phyloP scores from a whole-genome alignment of 2,888 invertebrate species.

The Drosophila histrio region DNA sequence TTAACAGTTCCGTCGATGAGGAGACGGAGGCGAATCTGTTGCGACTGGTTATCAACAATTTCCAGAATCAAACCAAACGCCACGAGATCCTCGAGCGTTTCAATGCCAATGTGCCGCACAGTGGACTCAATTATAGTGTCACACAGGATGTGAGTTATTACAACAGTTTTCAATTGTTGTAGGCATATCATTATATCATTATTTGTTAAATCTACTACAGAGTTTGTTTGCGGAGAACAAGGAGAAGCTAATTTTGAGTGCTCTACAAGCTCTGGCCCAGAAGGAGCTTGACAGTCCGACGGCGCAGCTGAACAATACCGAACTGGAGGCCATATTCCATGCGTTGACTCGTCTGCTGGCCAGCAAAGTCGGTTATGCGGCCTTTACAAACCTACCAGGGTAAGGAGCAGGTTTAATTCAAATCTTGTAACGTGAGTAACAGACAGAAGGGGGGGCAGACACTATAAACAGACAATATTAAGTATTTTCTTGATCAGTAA shows the following conservation, averaged over 20 bases:
- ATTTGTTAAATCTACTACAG: slow-evolving; percentile 86
- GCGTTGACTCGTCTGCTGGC: slow-evolving; percentile 96
- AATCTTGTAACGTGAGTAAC: no score
- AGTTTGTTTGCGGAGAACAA: slow-evolving; percentile 99
- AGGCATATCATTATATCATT: neutral
- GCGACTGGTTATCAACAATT: slow-evolving; percentile 86
- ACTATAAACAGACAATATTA: no score
- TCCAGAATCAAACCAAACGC: slow-evolving; percentile 85
- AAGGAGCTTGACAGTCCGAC: slow-evolving; percentile 88
- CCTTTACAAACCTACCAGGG: slow-evolving; percentile 95
- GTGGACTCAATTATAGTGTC: slow-evolving; percentile 97
- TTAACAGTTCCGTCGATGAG: slow-evolving; percentile 96
- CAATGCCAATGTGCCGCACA: slow-evolving; percentile 98
- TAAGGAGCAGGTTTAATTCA: slow-evolving; percentile 85
- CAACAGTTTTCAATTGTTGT: neutral
- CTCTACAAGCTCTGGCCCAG: slow-evolving; percentile 92
- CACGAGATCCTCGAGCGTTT: slow-evolving; percentile 95
- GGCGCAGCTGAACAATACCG: slow-evolving; percentile 87
- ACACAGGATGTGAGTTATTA: slow-evolving; percentile 94
- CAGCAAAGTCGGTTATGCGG: slow-evolving; percentile 98
- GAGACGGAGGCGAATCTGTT: slow-evolving; percentile 96
- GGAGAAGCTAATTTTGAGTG: slow-evolving; percentile 96
- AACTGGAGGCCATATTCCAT: slow-evolving; percentile 97
- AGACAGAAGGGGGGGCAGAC: no score
- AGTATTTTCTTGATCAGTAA: no score